Base-by-base conservation (phyloP, 92 coral and sea anemone genomes). In the Umimayanthus kanabou region DNA sequence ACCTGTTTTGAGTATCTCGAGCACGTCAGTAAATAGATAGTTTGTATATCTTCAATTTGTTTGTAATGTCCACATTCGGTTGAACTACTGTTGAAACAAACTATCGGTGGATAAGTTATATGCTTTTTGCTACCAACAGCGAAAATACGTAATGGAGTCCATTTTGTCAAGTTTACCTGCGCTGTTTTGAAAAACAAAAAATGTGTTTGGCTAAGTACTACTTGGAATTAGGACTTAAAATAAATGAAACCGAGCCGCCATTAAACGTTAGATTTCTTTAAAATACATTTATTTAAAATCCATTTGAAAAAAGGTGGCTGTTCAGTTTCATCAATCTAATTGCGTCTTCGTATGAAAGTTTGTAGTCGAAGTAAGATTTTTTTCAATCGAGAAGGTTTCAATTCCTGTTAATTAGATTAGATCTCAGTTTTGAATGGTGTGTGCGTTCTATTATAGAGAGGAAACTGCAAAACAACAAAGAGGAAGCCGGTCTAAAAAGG, bases 321-420 rank as follows among this genome's bases (percentile, higher is more conserved):
- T 67, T 70, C 78, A 70, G 28, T 25, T 69, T 33, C 28, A 45
- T 23, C 23, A 83, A 47, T 70, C n/a, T 29, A 25, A 83, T 83
- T 43, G 85, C 40, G 66, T 69, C 39, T 81, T 66, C 13, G 76
- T 64, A 81, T 7, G 85, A 37, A 81, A 28, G 74, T 83, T 73
- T 83, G 11, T 30, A 42, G 43, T 20, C 45, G 42, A 26, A 22
- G 77, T 50, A 83, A 72, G 66, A 83, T 25, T 72, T 30, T 30
- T 47, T 78, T 25, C 77, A 71, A 69, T 18, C 30, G 28, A 67
- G 73, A 70, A 83, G 65, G 16, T 30, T 67, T 71, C 55, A 6
- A 83, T 83, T 83, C 77, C 43, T 47, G 66, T 83, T 83, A 40
- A 83, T 83, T 83, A 29, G 87, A 69, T 83, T 70, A 45, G 76